Base-by-base conservation (phyloP, 2,113 vertebrate species). In the Puntigrus tetrazona region DNA sequence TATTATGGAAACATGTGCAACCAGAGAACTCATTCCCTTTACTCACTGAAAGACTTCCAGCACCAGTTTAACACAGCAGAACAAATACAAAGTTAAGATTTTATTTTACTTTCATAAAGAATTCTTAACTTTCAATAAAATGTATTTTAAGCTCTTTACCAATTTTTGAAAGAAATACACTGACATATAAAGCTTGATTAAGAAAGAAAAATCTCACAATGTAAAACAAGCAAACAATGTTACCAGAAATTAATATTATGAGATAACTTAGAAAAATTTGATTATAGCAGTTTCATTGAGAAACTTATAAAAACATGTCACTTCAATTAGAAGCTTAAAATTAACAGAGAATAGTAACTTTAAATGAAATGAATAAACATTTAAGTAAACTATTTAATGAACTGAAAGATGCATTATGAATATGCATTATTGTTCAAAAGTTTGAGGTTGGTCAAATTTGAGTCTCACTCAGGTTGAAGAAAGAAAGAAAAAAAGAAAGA, bases 1-100 rank as follows among this genome's bases (percentile, higher is more conserved):
- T 57, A 76, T 47, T 16, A 25, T n/a, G 18, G 45, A 43, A 38
- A 70, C 59, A 63, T 27, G 74, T 36, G 47, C 74, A 76, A 76
- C 74, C 7, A 55, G 45, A 76, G 29, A 76, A 76, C 45, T 5
- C 27, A 52, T 6, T 38, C 34, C 4, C 2, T n/a, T 70, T 38
- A 38, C 34, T 38, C 34, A 6, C 10, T 13, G 4, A 38, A 38
- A 69, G 9, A 70, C 67, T 70, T 10, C 20, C 20, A n/a, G 65
- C 4, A 69, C 34, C 7, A 22, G 31, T 38, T 69, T 38, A 69
- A 20, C 34, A 69, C 18, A 69, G 34, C 2, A 11, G 5, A 34
- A 50, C 14, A 74, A 14, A 75, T 16, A 75, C 25, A 69, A 4
- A 52, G 16, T 31, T 47, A 50, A 29, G 25, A 31, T 22, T 55